Evolutionary conservation across 2,113 vertebrate genomes (phyloP), one percentile per base, ranked within the genome.

Genomic region (Takifugu flavidus): DNA sequence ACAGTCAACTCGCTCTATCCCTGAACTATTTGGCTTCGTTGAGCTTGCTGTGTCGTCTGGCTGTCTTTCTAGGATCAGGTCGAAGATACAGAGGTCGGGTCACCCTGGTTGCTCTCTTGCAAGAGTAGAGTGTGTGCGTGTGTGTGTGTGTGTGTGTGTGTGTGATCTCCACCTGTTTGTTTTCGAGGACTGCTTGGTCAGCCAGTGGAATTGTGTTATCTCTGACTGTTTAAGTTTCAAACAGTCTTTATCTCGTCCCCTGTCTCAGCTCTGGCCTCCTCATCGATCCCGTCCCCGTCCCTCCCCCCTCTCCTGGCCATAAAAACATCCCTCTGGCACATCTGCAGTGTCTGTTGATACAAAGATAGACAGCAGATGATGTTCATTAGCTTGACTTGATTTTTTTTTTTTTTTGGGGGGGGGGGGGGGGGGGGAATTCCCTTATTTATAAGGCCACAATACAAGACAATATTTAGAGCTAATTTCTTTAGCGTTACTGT

Each of bases 181-280:
- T 29, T 53, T 34, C 25, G 13, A 52, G 50, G 50, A 52, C 25
- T 67, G 74, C 65, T 59, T 74, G 65, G 67, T 82, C 82, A 84
- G 75, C 65, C 67, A 25, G 34, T 27, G 13, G 45, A 53, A 31
- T 28, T 65, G 28, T 66, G 49, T 67, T 68, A 59, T 78, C 72
- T 78, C 60, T 62, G 73, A 59, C 56, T 77, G 77, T 77, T 85
- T 57, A 64, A 80, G 65, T 53, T 83, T 10, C 64, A 77, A 67
- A 72, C 73, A 82, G 25, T 75, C 59, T 83, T 74, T 85, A 86
- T 83, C 77, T 85, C 7, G 7, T 63, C 49, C 34, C 15, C 61
- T 11, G 61, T 75, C 81, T 57, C 70, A 59, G 65, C 60, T 25
- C 55, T 46, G 78, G 69, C 66, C 75, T 75, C 68, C n/a, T 49